Evolutionary conservation across 2,797 vertebrate genomes (phyloP).

Genomic region (Hyperoplus lanceolatus): DNA sequence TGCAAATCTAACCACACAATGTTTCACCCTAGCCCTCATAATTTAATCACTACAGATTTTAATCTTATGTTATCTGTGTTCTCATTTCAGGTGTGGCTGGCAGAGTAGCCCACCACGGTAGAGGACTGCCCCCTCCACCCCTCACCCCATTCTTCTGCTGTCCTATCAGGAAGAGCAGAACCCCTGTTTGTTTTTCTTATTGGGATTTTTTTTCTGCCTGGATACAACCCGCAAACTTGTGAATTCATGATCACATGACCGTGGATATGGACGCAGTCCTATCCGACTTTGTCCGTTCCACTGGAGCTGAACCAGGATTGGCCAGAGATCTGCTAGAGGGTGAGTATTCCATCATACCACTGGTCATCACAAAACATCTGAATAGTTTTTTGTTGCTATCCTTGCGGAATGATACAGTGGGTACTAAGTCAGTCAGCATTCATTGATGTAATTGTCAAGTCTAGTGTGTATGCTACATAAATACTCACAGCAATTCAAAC

Average conservation of each 20-base stretch:
- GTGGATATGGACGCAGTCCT: slow-evolving; percentile 98
- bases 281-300: slow-evolving; percentile 98
- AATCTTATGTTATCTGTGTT: background rate
- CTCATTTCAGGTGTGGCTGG: slow-evolving; percentile 75
- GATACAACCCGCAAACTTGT: slow-evolving; percentile 75
- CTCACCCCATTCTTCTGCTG: slow-evolving; percentile 24
- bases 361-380: background rate
- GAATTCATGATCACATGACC: slow-evolving; percentile 93
- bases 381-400: background rate
- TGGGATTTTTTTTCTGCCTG: slow-evolving; percentile 63
- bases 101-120: slow-evolving; percentile 35
- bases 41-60: slow-evolving; percentile 12
- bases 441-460: background rate
- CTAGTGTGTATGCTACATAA: background rate
- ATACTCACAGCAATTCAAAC: background rate
- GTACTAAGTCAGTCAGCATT: background rate
- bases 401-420: background rate
- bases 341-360: slow-evolving; percentile 69
- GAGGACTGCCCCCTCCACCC: slow-evolving; percentile 42
- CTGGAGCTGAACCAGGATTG: slow-evolving; percentile 96
- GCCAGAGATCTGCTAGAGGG: slow-evolving; percentile 96
- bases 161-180: slow-evolving; percentile 52
- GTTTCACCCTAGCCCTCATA: background rate
- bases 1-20: slow-evolving; percentile 2
- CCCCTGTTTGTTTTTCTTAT: slow-evolving; percentile 5